These are phyloP conservation scores for Drosophila albomicans DNA, from an alignment of 1,140 invertebrate species.

Conservation along the genomic window DNA sequence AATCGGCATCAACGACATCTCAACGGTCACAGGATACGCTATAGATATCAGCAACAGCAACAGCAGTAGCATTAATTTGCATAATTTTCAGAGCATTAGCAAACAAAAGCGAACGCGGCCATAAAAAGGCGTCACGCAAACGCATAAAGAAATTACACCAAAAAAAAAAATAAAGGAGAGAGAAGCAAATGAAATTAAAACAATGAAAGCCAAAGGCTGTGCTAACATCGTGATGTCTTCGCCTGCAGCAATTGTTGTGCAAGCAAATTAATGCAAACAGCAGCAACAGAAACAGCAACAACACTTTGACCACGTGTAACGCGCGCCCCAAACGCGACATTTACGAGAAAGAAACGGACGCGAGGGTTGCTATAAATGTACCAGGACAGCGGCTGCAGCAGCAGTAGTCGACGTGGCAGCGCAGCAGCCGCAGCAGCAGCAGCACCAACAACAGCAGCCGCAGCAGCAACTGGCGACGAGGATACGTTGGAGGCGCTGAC, in stretches of 20 bases:
- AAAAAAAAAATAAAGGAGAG: slow-evolving; percentile 14
- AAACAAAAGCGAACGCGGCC: slow-evolving; percentile 57
- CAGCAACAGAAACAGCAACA: background rate
- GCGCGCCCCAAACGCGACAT: slow-evolving; percentile 16
- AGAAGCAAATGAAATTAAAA: background rate
- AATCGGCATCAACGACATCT: slow-evolving; percentile 42
- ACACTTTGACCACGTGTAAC: background rate
- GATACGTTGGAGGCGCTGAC: slow-evolving; percentile 60
- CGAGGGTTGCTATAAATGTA: slow-evolving; percentile 83
- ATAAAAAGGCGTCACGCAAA: slow-evolving; percentile 70
- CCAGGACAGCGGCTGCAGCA: slow-evolving; percentile 84
- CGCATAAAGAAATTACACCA: slow-evolving; percentile 15
- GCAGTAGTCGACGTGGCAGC: slow-evolving; percentile 82
- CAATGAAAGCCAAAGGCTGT: slow-evolving; percentile 15
- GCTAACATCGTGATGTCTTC: background rate
- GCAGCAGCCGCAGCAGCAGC: slow-evolving; percentile 60
- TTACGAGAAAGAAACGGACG: slow-evolving; percentile 28
- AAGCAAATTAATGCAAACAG: slow-evolving; percentile 42
- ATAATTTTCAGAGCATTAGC: slow-evolving; percentile 72
- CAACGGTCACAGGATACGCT: slow-evolving; percentile 33
- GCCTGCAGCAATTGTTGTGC: slow-evolving; percentile 5
- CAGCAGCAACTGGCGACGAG: slow-evolving; percentile 41
- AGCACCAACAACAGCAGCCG: slow-evolving; percentile 38
- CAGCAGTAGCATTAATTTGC: slow-evolving; percentile 58
- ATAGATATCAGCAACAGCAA: slow-evolving; percentile 22